These are phyloP conservation scores for Chrysocyon brachyurus DNA, from an alignment of 2,797 vertebrate genomes.

Conservation along the genomic window DNA sequence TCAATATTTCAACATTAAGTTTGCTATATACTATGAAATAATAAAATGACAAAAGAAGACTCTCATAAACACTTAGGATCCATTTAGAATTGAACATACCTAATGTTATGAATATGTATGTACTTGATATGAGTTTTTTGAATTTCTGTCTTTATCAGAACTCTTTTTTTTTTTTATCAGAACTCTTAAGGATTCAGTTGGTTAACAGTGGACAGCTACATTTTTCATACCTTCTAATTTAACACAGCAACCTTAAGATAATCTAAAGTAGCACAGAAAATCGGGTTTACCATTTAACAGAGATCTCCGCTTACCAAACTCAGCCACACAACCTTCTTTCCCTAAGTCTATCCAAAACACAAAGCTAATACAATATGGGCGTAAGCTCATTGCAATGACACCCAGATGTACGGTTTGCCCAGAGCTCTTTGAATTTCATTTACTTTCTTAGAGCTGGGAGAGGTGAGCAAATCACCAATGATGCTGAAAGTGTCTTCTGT, in stretches of 20 bases:
- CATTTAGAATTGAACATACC: not conserved
- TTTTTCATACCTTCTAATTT: not conserved
- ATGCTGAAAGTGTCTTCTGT: not conserved
- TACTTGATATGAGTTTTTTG: not conserved
- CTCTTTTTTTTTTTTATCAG: not conserved
- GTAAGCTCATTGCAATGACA: not conserved
- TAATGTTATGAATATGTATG: not conserved
- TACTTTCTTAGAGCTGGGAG: not conserved
- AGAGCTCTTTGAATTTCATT: not conserved
- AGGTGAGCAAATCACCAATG: not conserved
- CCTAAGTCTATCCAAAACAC: not conserved
- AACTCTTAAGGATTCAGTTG: not conserved
- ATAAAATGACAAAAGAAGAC: not conserved
- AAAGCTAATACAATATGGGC: not conserved
- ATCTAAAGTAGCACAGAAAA: not conserved
- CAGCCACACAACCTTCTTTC: not conserved
- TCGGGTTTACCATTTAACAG: not conserved
- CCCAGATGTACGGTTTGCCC: not conserved
- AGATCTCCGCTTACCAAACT: not conserved
- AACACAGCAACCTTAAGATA: not conserved
- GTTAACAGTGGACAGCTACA: not conserved
- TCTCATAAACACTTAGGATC: not conserved
- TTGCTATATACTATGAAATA: not conserved
- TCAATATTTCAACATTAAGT: not conserved
- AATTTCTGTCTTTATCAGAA: not conserved